phyloP scores from a whole-genome alignment of 2,113 vertebrate genomes.

The Macheiramphus alcinus region DNA sequence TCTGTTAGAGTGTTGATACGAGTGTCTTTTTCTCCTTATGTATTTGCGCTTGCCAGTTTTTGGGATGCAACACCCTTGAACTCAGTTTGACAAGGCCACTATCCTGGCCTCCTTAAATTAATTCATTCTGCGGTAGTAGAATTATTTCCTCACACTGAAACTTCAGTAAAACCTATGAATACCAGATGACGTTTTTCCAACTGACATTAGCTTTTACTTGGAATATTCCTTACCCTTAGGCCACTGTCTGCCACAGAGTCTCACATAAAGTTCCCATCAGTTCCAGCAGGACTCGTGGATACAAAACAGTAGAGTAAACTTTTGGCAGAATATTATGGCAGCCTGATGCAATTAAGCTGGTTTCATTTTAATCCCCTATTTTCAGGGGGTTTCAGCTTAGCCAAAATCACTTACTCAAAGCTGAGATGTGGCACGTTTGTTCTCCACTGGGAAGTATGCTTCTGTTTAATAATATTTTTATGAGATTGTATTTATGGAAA shows the following conservation, averaged over 20 bases:
- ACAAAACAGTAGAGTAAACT: not conserved
- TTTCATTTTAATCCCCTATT: conserved; percentile 24
- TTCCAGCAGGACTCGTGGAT: not conserved
- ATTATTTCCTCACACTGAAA: not conserved
- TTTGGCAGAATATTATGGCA: not conserved
- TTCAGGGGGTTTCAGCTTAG: conserved; percentile 22
- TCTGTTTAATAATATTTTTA: conserved; percentile 59
- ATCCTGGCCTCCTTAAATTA: not conserved
- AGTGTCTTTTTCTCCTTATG: not conserved
- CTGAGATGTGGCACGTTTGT: not conserved
- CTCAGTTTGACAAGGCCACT: not conserved
- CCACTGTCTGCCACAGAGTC: not conserved
- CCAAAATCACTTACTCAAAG: not conserved
- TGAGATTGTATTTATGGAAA: conserved; percentile 57
- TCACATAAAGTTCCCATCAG: not conserved
- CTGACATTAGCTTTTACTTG: not conserved
- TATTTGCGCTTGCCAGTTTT: not conserved
- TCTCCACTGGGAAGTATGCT: conserved; percentile 21
- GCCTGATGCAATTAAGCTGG: not conserved
- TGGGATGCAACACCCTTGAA: not conserved
- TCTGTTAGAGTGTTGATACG: not conserved
- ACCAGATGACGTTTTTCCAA: not conserved
- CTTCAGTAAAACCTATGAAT: not conserved
- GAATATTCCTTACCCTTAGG: not conserved
- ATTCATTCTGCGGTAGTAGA: not conserved